phyloP scores from a whole-genome alignment of 1,140 invertebrate genomes.

The Drosophila chauvacae region DNA sequence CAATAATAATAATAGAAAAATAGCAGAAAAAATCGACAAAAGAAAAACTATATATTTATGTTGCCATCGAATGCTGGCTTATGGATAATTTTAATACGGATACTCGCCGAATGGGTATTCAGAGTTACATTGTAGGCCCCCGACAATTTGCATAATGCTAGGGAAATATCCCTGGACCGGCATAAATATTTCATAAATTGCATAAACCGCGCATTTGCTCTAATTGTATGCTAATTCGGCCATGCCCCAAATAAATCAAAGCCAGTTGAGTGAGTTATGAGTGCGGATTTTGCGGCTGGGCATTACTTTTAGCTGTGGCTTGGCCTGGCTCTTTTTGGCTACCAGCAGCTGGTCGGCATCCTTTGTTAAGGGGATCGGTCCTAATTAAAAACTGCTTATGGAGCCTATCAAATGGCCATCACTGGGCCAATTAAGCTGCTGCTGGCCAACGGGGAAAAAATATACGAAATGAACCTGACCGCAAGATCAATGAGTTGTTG shows the following conservation, averaged over 20 bases:
- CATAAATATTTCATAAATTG: conserved; percentile 73
- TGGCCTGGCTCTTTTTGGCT: not conserved
- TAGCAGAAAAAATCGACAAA: conserved; percentile 12
- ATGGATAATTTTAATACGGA: conserved; percentile 48
- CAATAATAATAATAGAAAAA: conserved; percentile 38
- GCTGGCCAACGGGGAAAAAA: conserved; percentile 43
- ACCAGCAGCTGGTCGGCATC: conserved; percentile 52
- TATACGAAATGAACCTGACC: conserved; percentile 58
- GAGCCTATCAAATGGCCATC: conserved; percentile 52
- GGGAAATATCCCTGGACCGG: conserved; percentile 38
- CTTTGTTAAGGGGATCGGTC: conserved; percentile 55
- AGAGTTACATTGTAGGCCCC: conserved; percentile 35
- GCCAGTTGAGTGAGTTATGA: conserved; percentile 67
- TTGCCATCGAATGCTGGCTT: conserved; percentile 37
- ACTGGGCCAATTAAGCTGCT: conserved; percentile 68
- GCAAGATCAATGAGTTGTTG: conserved; percentile 66
- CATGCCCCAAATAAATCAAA: conserved; percentile 71
- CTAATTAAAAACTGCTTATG: conserved; percentile 72
- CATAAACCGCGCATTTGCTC: conserved; percentile 64
- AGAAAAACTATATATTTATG: conserved; percentile 48
- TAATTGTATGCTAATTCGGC: conserved; percentile 78
- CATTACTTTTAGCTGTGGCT: not conserved
- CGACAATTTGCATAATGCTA: conserved; percentile 65
- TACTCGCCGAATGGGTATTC: conserved; percentile 16
- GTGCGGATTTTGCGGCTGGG: conserved; percentile 16